These are phyloP conservation scores for Diachrysia chrysitis DNA, from an alignment of 2,888 invertebrate species.

Conservation along the genomic window DNA sequence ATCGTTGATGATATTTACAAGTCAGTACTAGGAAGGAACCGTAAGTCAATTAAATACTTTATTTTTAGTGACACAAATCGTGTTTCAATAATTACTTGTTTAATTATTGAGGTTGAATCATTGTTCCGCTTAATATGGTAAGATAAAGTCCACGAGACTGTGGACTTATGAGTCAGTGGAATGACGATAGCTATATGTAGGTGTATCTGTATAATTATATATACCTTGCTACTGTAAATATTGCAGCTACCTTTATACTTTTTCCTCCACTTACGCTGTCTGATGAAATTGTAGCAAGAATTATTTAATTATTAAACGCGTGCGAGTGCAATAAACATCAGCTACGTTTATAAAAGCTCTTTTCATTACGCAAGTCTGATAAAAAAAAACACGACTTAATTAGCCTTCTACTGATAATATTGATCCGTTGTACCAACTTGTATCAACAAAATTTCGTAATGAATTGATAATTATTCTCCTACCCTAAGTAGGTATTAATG, in stretches of 20 bases:
- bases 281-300: too few relatives aligned
- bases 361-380: too few relatives aligned
- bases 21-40: constrained; percentile 18
- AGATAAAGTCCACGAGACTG: constrained; percentile 12
- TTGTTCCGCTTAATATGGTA: constrained; percentile 27
- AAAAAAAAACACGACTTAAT: too few relatives aligned
- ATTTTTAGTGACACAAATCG: constrained; percentile 12
- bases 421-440: too few relatives aligned
- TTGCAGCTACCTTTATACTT: not conserved
- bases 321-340: too few relatives aligned
- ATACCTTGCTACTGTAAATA: not conserved
- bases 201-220: not conserved
- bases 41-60: constrained; percentile 16
- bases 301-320: too few relatives aligned
- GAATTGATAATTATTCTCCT: too few relatives aligned
- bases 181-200: not conserved
- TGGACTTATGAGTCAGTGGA: constrained; percentile 28
- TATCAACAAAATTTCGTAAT: too few relatives aligned
- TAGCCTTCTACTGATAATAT: too few relatives aligned
- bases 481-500: too few relatives aligned
- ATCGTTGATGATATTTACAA: constrained; percentile 7
- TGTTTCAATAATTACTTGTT: constrained; percentile 33
- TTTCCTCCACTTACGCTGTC: too few relatives aligned
- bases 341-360: too few relatives aligned
- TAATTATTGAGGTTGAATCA: constrained; percentile 35